A percentile compares a stretch with the other conserved stretches of the same genome.
These are phyloP conservation scores for Phyllopteryx taeniolatus DNA, from an alignment of 2,113 vertebrate species.

Conservation along the genomic window DNA sequence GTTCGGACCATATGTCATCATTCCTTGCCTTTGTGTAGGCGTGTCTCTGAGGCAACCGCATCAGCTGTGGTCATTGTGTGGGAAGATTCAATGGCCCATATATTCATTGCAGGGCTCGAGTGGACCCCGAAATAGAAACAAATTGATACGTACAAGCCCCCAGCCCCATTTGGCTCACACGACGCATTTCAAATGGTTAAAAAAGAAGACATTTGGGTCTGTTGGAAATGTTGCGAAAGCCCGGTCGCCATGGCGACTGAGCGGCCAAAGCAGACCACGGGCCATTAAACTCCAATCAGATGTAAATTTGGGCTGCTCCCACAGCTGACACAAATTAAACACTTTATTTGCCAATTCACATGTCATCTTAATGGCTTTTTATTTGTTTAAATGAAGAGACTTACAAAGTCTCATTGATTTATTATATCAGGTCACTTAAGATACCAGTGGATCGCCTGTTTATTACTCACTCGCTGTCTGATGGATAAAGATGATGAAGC, in stretches of 20 bases:
- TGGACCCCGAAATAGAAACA: conserved; percentile 83
- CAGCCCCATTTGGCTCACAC: conserved; percentile 77
- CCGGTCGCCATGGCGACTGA: conserved; percentile 78
- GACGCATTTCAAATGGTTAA: conserved; percentile 81
- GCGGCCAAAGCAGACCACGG: conserved; percentile 73
- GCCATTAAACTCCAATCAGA: conserved; percentile 92
- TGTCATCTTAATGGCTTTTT: conserved; percentile 88
- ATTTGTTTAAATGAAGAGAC: conserved; percentile 85
- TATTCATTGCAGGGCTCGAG: conserved; percentile 82
- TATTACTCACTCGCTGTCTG: conserved; percentile 39
- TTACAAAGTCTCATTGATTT: conserved; percentile 83
- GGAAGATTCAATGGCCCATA: conserved; percentile 77
- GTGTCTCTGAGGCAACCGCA: conserved; percentile 85
- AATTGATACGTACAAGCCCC: conserved; percentile 89
- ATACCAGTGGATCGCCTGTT: conserved; percentile 35
- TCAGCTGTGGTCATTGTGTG: conserved; percentile 82
- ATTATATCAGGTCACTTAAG: conserved; percentile 80
- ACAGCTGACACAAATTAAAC: conserved; percentile 81
- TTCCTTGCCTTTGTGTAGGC: conserved; percentile 76
- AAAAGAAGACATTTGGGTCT: conserved; percentile 82
- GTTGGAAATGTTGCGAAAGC: conserved; percentile 89
- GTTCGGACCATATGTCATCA: conserved; percentile 90
- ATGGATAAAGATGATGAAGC: conserved; percentile 28
- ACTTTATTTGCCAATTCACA: conserved; percentile 91
- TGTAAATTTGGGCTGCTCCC: conserved; percentile 80